A percentile compares a stretch with the other conserved stretches of the same genome.
These are phyloP conservation scores for Xiphias gladius DNA, from an alignment of 2,113 vertebrate species.

Conservation along the genomic window DNA sequence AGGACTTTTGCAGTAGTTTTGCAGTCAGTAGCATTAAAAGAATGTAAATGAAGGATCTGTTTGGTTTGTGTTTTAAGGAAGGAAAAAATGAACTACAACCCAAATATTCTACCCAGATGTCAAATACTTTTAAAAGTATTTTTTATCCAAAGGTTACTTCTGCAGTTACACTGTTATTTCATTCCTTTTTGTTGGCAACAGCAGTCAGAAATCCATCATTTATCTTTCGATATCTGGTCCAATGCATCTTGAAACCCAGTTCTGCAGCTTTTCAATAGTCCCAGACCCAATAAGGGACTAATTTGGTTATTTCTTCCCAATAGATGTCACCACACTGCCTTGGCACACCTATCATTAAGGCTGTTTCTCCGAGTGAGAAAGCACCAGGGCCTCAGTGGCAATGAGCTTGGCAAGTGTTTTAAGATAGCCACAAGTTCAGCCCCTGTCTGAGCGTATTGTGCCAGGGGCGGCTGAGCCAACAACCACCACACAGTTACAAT, in stretches of 20 bases:
- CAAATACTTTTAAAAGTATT: conserved; percentile 13
- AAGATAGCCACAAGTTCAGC: conserved; percentile 38
- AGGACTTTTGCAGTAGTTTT: neutral
- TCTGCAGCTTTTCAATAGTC: conserved; percentile 64
- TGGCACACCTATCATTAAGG: conserved; percentile 73
- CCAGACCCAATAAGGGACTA: conserved; percentile 70
- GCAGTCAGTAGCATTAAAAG: neutral
- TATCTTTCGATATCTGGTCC: conserved; percentile 63
- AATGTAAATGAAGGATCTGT: neutral
- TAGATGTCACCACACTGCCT: conserved; percentile 57
- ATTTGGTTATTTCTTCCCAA: conserved; percentile 79
- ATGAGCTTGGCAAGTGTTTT: conserved; percentile 46
- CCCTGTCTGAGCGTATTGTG: conserved; percentile 48
- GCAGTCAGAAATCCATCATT: conserved; percentile 55
- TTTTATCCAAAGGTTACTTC: conserved; percentile 9
- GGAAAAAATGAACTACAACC: neutral
- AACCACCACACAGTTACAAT: conserved; percentile 45
- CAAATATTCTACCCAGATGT: neutral
- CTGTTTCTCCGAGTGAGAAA: conserved; percentile 62
- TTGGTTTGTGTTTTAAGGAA: neutral
- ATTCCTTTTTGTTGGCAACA: conserved; percentile 33
- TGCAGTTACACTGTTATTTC: conserved; percentile 37
- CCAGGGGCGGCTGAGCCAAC: conserved; percentile 30
- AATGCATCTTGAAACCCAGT: conserved; percentile 68
- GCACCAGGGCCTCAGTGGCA: conserved; percentile 48